These are phyloP conservation scores for Lepidocyrtoides sp. DNA, from an alignment of 2,888 invertebrate species.

Conservation along the genomic window DNA sequence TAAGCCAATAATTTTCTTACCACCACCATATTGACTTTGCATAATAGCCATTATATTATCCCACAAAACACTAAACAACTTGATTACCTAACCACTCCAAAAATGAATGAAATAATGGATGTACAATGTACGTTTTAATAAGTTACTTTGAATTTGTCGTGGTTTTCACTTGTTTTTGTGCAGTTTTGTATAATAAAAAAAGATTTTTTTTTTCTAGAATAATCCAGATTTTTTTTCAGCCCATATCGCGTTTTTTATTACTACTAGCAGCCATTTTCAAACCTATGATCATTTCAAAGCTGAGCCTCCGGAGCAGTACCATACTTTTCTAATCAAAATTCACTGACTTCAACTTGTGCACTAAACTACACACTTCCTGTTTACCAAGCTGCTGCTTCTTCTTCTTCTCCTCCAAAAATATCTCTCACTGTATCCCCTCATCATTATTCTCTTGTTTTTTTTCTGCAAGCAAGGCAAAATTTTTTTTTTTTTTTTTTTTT, in stretches of 20 bases:
- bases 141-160: conserved; percentile 5
- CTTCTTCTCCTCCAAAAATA: conserved; percentile 74
- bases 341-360: conserved; percentile 29
- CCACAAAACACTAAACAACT: conserved; percentile 61
- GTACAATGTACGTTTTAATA: not conserved
- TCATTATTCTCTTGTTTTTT: conserved; percentile 43
- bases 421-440: conserved; percentile 50
- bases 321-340: conserved; percentile 66
- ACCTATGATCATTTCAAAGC: conserved; percentile 6
- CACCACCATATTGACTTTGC: conserved; percentile 17
- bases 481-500: too few relatives aligned
- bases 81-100: conserved; percentile 73
- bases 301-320: conserved; percentile 13
- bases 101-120: conserved; percentile 26
- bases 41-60: conserved; percentile 20
- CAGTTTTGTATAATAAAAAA: not conserved
- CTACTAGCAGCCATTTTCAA: conserved; percentile 49
- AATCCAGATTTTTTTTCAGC: conserved; percentile 49
- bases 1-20: conserved; percentile 49
- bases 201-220: not conserved
- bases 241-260: conserved; percentile 57
- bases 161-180: not conserved
- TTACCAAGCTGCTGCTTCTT: conserved; percentile 24
- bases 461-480: conserved; percentile 56
- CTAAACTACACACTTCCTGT: conserved; percentile 7